A percentile compares a stretch with the other conserved stretches of the same genome.
Conservation (phyloP, 2,113 vertebrate genomes). For the Myrmecobius fasciatus region DNA sequence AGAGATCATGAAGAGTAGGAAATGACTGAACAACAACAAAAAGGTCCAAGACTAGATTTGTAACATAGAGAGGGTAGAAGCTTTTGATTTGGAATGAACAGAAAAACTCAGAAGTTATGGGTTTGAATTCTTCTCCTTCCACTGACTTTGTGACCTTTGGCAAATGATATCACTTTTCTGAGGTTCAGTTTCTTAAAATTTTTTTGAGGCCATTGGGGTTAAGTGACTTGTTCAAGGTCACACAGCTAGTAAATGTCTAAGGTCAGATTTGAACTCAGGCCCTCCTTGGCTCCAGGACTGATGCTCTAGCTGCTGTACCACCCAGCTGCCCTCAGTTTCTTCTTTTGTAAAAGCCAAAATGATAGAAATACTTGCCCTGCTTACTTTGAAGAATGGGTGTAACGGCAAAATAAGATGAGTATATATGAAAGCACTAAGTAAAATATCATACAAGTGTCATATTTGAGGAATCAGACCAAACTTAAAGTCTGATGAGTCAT, state of each 20-base stretch:
- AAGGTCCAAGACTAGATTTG: background rate
- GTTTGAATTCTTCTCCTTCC: background rate
- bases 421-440: background rate
- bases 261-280: background rate
- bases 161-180: background rate
- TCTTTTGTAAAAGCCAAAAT: background rate
- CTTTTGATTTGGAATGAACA: background rate
- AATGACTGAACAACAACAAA: background rate
- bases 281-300: background rate
- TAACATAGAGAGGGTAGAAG: background rate
- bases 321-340: background rate
- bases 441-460: background rate
- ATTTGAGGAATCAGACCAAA: background rate
- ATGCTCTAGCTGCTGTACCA: background rate
- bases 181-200: background rate
- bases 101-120: background rate
- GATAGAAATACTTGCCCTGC: background rate
- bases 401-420: background rate
- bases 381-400: background rate
- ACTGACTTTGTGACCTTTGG: background rate
- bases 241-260: background rate
- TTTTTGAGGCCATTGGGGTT: background rate
- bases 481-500: background rate
- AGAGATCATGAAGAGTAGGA: background rate
- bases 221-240: background rate